Percentiles rank a stretch among this genome's conserved stretches.
Conservation (phyloP, 2,113 vertebrate genomes). For the Phaethon lepturus region DNA sequence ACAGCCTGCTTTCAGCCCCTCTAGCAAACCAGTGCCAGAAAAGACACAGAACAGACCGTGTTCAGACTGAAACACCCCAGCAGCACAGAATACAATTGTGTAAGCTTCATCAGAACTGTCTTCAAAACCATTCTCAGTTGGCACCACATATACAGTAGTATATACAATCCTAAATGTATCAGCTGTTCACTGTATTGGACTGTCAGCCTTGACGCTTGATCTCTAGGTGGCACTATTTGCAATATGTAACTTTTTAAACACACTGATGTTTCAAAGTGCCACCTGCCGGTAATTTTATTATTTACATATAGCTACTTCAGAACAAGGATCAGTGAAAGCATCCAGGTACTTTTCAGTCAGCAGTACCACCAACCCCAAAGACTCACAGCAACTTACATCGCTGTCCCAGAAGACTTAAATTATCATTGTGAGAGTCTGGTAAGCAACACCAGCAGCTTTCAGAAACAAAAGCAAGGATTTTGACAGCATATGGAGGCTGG, state of each 20-base stretch:
- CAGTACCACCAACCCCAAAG: not conserved
- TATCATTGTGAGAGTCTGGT: not conserved
- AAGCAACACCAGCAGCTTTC: not conserved
- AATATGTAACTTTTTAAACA: fast-evolving
- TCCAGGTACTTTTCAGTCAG: fast-evolving
- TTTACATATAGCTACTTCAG: fast-evolving
- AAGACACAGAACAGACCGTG: fast-evolving
- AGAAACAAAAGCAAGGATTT: not conserved
- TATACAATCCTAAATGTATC: fast-evolving
- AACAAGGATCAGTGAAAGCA: fast-evolving
- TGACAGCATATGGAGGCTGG: fast-evolving
- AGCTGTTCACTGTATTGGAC: fast-evolving
- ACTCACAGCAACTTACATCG: not conserved
- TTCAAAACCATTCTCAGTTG: fast-evolving
- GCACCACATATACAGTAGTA: fast-evolving
- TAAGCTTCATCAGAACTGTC: fast-evolving
- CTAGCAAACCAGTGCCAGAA: not conserved
- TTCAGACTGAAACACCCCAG: not conserved
- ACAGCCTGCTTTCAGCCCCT: not conserved
- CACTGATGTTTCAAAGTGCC: not conserved
- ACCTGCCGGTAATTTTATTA: not conserved
- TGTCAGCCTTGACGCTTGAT: fast-evolving
- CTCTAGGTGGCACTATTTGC: not conserved
- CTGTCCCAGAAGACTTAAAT: not conserved
- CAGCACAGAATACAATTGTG: fast-evolving